Conservation (phyloP, 2,113 vertebrate genomes). For the Ophiodon elongatus region DNA sequence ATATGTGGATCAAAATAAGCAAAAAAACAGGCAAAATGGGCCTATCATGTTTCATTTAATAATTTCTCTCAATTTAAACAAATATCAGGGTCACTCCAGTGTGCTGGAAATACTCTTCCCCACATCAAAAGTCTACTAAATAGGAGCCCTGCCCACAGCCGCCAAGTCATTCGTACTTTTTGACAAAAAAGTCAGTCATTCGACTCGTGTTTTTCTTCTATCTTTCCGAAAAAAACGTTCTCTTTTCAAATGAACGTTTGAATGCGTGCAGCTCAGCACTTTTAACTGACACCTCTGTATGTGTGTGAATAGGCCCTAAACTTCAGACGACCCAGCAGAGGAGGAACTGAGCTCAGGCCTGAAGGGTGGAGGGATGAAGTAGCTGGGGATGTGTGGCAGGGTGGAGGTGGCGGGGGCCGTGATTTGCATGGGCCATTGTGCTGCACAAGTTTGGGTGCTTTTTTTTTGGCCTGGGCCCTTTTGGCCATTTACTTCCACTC, state of each 20-base stretch:
- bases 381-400: constrained; percentile 69
- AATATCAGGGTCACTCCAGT: constrained; percentile 34
- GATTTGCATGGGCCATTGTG: constrained; percentile 90
- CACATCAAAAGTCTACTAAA: constrained; percentile 31
- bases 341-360: constrained; percentile 69
- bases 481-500: constrained; percentile 90
- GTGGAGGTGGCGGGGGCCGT: constrained; percentile 74
- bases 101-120: constrained; percentile 39
- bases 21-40: background rate
- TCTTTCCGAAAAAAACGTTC: constrained; percentile 67
- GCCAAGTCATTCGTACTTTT: constrained; percentile 65
- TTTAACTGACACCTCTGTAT: constrained; percentile 83
- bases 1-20: constrained; percentile 6
- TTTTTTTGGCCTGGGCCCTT: constrained; percentile 85
- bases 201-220: constrained; percentile 74
- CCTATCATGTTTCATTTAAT: constrained; percentile 40
- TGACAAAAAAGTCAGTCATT: constrained; percentile 82
- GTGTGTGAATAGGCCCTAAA: constrained; percentile 82
- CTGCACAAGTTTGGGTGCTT: constrained; percentile 89
- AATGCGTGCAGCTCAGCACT: constrained; percentile 79
- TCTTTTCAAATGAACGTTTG: constrained; percentile 68
- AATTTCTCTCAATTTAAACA: constrained; percentile 18
- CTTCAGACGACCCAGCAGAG: constrained; percentile 82
- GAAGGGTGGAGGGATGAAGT: constrained; percentile 65
- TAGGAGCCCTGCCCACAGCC: constrained; percentile 24